Base-by-base conservation (phyloP, 2,888 invertebrate species). In the Troides oblongomaculatus region DNA sequence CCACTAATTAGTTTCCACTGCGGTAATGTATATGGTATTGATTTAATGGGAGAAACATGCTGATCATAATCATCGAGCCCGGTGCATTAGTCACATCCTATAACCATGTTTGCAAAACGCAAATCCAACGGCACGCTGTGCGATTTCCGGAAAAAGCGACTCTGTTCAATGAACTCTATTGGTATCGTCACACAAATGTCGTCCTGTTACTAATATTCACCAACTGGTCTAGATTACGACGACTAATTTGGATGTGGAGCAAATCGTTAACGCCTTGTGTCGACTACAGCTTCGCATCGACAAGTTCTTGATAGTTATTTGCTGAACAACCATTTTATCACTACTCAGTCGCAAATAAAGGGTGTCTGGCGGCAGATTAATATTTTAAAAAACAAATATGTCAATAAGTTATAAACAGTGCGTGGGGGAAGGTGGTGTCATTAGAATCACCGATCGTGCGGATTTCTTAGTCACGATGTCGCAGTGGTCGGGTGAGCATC, bases 11-110 rank as follows among this genome's bases (percentile, higher is more conserved):
- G 57, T 62, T 61, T 69, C 30, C 46, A 61, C 57, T 65, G 1
- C 39, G 43, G 60, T 30, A 61, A 62, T 65, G 60, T 66, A 66
- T 65, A 69, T 65, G 69, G 69, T 69, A 69, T 65, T 61, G 64
- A 69, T 65, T 69, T 65, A 65, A 69, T 62, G 25, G 57, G 61
- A 43, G 36, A 65, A 56, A 65, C 61, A 65, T 69, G 18, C 64
- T 64, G 64, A 69, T 69, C 56, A 62, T 64, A 69, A 69, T 69
- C 69, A 61, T 65, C 21, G 46, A 36, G 25, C 18, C 56, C 56
- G 14, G 61, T 61, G 60, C 64, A 69, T 69, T 65, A 69, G 61
- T 65, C 64, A 69, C 64, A 64, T 69, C 61, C 43, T 39, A 17
- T 57, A 14, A 36, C 69, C 69, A 69, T 69, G 56, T 69, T 61